A percentile compares a stretch with the other conserved stretches of the same genome.
Conservation (phyloP, 2,888 invertebrate species). For the Callosobruchus maculatus region DNA sequence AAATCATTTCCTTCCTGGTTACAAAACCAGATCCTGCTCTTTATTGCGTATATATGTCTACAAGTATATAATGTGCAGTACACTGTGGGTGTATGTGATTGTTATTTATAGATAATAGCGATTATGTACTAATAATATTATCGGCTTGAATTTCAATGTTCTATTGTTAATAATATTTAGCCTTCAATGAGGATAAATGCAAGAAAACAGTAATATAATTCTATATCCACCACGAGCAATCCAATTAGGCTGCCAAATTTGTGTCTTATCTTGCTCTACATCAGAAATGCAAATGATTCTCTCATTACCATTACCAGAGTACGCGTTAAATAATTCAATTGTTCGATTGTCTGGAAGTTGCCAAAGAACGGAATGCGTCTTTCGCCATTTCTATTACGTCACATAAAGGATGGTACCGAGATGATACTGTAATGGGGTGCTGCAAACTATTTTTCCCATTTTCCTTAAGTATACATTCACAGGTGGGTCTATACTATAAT, state of each 20-base stretch:
- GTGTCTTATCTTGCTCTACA: not conserved
- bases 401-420: not conserved
- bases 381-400: not conserved
- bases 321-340: not conserved
- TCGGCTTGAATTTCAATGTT: too few relatives aligned
- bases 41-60: too few relatives aligned
- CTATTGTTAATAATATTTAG: not conserved
- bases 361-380: not conserved
- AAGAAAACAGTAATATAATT: not conserved
- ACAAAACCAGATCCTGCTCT: too few relatives aligned
- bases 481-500: not conserved
- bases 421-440: not conserved
- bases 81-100: too few relatives aligned
- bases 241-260: not conserved
- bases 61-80: too few relatives aligned
- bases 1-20: too few relatives aligned
- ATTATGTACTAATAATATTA: too few relatives aligned
- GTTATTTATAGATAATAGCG: too few relatives aligned
- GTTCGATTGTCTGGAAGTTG: not conserved
- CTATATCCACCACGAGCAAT: not conserved
- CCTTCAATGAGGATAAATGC: not conserved
- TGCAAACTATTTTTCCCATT: not conserved
- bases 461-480: not conserved
- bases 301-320: not conserved
- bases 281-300: constrained; percentile 4